A percentile compares a stretch with the other conserved stretches of the same genome.
phyloP scores from a whole-genome alignment of 2,888 invertebrate genomes.

The Xiphydria camelus region DNA sequence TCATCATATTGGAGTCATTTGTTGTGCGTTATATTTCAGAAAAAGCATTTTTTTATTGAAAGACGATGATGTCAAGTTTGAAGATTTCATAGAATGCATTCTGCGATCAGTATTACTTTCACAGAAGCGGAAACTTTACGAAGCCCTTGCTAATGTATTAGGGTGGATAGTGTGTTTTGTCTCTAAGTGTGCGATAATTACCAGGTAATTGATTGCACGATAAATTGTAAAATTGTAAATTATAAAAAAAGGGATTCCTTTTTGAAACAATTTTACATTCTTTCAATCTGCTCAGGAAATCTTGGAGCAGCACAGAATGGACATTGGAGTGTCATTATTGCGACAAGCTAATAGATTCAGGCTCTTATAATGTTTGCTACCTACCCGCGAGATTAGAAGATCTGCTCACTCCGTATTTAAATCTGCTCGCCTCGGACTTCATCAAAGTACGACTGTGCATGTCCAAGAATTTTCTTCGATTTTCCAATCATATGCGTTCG shows the following conservation, averaged over 20 bases:
- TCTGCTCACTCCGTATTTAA: slow-evolving; percentile 41
- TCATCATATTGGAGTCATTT: too few species aligned
- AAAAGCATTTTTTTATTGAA: slow-evolving; percentile 32
- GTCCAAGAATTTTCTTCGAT: slow-evolving; percentile 52
- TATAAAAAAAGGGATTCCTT: neutral
- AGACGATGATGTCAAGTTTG: slow-evolving; percentile 28
- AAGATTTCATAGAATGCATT: slow-evolving; percentile 38
- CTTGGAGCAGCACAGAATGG: slow-evolving; percentile 22
- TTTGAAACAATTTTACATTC: slow-evolving; percentile 5
- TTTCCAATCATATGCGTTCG: slow-evolving; percentile 56
- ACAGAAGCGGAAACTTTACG: slow-evolving; percentile 31
- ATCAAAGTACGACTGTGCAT: slow-evolving; percentile 45
- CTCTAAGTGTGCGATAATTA: slow-evolving; percentile 33
- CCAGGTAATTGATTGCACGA: too few species aligned
- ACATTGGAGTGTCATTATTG: slow-evolving; percentile 39
- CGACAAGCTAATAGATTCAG: slow-evolving; percentile 14
- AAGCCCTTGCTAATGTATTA: slow-evolving; percentile 37
- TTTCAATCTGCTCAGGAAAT: slow-evolving; percentile 28
- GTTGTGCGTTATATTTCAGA: slow-evolving; percentile 14
- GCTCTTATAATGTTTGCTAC: too few species aligned
- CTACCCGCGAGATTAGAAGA: too few species aligned
- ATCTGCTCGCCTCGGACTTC: slow-evolving; percentile 38
- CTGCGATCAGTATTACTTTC: slow-evolving; percentile 40
- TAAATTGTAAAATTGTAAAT: slow-evolving; percentile 35
- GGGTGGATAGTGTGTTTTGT: slow-evolving; percentile 45